Evolutionary conservation across 2,888 invertebrate species (phyloP).

Genomic region (Idaea straminata): DNA sequence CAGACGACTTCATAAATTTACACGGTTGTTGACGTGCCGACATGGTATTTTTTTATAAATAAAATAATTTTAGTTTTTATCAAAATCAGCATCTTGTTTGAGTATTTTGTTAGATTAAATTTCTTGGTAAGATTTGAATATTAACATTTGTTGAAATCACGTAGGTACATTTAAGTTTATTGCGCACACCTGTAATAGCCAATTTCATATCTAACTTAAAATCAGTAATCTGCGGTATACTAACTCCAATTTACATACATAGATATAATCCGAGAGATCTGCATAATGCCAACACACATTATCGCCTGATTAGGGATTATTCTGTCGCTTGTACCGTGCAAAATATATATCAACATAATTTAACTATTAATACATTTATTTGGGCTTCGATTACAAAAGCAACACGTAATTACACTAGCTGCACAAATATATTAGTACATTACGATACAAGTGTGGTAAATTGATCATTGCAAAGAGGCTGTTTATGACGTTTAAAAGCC

Average conservation of each 20-base stretch:
- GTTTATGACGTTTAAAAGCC: too few species aligned
- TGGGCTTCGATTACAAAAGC: not conserved
- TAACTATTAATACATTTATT: not conserved
- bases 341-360: not conserved
- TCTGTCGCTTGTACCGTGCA: constrained; percentile 7
- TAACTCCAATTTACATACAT: constrained; percentile 47
- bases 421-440: too few species aligned
- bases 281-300: constrained; percentile 48
- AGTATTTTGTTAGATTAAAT: too few species aligned
- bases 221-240: constrained; percentile 7
- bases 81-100: not conserved
- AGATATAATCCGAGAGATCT: constrained; percentile 43
- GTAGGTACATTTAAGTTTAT: not conserved
- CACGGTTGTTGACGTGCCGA: too few species aligned
- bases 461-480: too few species aligned
- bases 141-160: not conserved
- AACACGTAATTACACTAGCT: too few species aligned
- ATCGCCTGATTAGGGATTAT: constrained; percentile 45
- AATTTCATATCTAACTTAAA: constrained; percentile 14
- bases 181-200: not conserved
- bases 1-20: too few species aligned
- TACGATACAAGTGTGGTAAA: too few species aligned
- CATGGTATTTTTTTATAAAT: too few species aligned
- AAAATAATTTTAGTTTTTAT: not conserved
- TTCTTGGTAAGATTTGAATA: not conserved